Evolutionary conservation across 2,888 invertebrate species (phyloP), one percentile per base, ranked within the genome.

Genomic region (Linyphia triangularis): DNA sequence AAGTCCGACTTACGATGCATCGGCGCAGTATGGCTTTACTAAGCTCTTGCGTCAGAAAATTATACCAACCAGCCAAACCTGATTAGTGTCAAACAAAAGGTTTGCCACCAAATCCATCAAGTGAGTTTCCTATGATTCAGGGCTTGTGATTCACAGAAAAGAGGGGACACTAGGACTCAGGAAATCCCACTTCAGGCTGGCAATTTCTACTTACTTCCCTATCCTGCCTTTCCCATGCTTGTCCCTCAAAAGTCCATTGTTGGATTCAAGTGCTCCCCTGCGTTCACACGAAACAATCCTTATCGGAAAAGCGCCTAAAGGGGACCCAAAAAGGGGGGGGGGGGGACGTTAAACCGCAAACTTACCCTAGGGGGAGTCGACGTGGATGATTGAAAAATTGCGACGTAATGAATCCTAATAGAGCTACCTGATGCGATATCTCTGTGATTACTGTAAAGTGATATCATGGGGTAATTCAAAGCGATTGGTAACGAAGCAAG

Each of bases 361-460:
- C 57, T 37, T 65, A 30, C 83, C 75, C 59, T 26, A 16, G 26
- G 51, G 72, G 82, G 82, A 72, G 67, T 59, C 84, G 84, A 69
- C 75, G 33, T 28, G 75, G 73, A 77, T 85, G 85, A 85, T 85
- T 85, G 85, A 85, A 85, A 85, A 85, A 85, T 85, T 85, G 78
- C 78, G 78, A 57, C 78, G 70, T 85, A 85, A 85, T 85, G 78
- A 85, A 85, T 85, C 85, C 75, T 84, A 84, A 84, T 84, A 69
- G 84, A 69, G 75, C 84, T 77, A 84, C 77, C 77, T 77, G 84
- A 84, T 77, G 84, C 77, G 84, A 84, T 84, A 84, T 65, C 77
- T 69, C 51, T 37, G 77, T 84, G 84, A 84, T 84, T 84, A 84
- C 57, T 75, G 57, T 33, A 77, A 84, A 84, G 84, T 40, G 84